Base-by-base conservation (phyloP, 2,113 vertebrate genomes). In the Proterorhinus semilunaris region DNA sequence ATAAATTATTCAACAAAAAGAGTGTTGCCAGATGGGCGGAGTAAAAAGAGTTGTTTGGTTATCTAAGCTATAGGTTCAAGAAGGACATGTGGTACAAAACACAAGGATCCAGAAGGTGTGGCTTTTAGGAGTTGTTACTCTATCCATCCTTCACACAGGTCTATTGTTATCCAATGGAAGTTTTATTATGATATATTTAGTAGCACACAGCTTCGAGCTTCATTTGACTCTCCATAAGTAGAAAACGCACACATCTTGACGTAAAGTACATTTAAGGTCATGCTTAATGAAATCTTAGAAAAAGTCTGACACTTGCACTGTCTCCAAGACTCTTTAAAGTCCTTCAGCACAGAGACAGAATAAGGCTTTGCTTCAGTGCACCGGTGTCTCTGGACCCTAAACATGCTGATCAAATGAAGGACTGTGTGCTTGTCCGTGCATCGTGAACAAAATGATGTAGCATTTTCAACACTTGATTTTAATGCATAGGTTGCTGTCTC, bases 371-470 rank as follows among this genome's bases (percentile, higher is more conserved):
- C 63, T 67, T 65, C 68, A 80, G 78, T 82, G 85, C 86, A 62
- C 51, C 43, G 84, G 88, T 85, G 84, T 70, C 10, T 75, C 67
- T 74, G 72, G 82, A 90, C 88, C 88, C 83, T 87, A 84, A 88
- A 87, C 78, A 66, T 79, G 66, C 76, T 78, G 71, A 71, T 61
- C 16, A 69, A 66, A 59, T 44, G 48, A 72, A 65, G 64, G 62
- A 63, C 66, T 27, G 68, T 74, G 50, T 65, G 73, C 73, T 10
- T 12, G 44, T 66, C 16, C 70, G 48, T 75, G 59, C 68, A 70
- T 8, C n/a, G 42, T 59, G 57, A 59, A 57, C 66, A 36, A 54
- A 76, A 70, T n/a, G 13, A 86, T 82, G 84, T 88, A 89, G 85
- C 86, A 87, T 87, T 84, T 75, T 6, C 69, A 63, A 36, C 86